Percentiles rank a stretch among this genome's conserved stretches.
phyloP scores from a whole-genome alignment of 2,797 vertebrate species.

The Karalla daura region DNA sequence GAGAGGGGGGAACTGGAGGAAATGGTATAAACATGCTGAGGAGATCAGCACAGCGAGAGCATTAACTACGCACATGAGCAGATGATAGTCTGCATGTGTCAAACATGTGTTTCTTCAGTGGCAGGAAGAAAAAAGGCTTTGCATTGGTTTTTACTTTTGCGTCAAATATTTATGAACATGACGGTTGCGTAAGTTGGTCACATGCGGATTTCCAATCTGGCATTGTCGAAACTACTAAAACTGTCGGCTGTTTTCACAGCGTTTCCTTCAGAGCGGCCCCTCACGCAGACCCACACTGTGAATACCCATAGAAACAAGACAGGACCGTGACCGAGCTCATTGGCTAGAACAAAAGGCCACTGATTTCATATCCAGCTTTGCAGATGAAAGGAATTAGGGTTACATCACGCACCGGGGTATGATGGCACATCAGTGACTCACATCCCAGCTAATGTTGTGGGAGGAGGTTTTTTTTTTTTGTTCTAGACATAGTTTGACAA shows the following conservation, averaged over 20 bases:
- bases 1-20: conserved; percentile 10
- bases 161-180: conserved; percentile 24
- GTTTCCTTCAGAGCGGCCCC: conserved; percentile 29
- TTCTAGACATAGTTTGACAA: conserved; percentile 42
- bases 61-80: conserved; percentile 16
- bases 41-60: conserved; percentile 29
- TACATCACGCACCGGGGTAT: conserved; percentile 47
- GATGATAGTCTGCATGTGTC: not conserved
- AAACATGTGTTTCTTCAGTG: not conserved
- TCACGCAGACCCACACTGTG: conserved; percentile 38
- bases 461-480: conserved; percentile 47
- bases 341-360: conserved; percentile 58
- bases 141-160: conserved; percentile 15
- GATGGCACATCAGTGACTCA: conserved; percentile 62
- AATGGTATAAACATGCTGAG: conserved; percentile 36
- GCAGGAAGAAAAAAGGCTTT: not conserved
- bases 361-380: conserved; percentile 52
- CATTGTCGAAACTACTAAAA: conserved; percentile 32
- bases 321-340: conserved; percentile 49
- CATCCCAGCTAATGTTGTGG: conserved; percentile 47
- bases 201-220: conserved; percentile 38
- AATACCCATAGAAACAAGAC: conserved; percentile 52
- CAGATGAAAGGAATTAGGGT: conserved; percentile 57
- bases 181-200: conserved; percentile 24
- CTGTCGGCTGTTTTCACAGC: conserved; percentile 37